Conservation (phyloP, 2,888 invertebrate species). For the Andrena camellia region DNA sequence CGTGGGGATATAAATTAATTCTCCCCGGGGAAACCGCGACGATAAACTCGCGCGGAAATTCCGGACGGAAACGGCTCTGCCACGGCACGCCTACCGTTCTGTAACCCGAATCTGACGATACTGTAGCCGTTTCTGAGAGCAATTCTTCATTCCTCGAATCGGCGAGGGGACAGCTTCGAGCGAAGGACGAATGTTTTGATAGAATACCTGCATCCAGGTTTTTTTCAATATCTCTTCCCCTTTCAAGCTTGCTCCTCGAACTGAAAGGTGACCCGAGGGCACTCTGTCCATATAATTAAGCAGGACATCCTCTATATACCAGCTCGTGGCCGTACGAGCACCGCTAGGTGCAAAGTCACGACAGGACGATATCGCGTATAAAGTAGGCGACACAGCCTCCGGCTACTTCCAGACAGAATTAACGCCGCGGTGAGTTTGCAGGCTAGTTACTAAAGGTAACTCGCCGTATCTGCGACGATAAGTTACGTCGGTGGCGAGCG, state of each 20-base stretch:
- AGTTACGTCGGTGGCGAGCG: conserved; percentile 16
- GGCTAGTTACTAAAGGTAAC: conserved; percentile 58
- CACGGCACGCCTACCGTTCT: background rate
- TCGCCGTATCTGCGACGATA: conserved; percentile 60
- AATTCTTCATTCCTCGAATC: conserved; percentile 12
- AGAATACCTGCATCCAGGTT: too few species aligned
- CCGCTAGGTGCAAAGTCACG: conserved; percentile 65
- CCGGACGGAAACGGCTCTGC: background rate
- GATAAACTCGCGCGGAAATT: conserved; percentile 26
- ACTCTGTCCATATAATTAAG: conserved; percentile 37
- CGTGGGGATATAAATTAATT: conserved; percentile 54
- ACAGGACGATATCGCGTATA: conserved; percentile 67
- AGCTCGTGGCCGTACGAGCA: conserved; percentile 25
- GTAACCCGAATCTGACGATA: conserved; percentile 5
- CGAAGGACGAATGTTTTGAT: background rate
- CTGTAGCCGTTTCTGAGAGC: background rate
- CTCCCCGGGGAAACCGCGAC: background rate
- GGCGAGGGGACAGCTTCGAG: background rate
- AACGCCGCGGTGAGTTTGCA: conserved; percentile 66
- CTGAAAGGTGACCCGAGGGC: conserved; percentile 16
- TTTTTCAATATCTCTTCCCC: too few species aligned
- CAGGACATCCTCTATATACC: conserved; percentile 3
- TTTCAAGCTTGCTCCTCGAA: conserved; percentile 24
- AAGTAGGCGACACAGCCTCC: conserved; percentile 67
- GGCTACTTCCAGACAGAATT: conserved; percentile 57